Percentiles rank a stretch among this genome's conserved stretches.
Conservation (phyloP, 2,888 invertebrate genomes). For the Ochropacha duplaris region DNA sequence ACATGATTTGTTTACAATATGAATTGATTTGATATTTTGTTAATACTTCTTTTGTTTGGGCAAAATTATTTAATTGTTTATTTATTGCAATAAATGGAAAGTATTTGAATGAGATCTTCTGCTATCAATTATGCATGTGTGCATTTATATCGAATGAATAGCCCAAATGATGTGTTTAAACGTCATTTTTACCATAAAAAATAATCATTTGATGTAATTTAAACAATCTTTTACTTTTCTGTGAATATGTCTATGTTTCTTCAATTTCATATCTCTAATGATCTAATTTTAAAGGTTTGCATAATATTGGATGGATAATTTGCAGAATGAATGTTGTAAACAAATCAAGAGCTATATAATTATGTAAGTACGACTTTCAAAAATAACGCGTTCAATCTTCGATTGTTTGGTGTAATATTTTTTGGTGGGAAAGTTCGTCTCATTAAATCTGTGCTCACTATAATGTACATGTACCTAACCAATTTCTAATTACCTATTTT, state of each 20-base stretch:
- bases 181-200: too few relatives aligned
- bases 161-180: too few relatives aligned
- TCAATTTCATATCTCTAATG: not conserved
- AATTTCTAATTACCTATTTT: slow-evolving; percentile 6
- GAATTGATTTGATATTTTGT: slow-evolving; percentile 4
- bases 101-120: not conserved
- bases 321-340: slow-evolving; percentile 7
- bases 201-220: too few relatives aligned
- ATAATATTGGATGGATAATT: slow-evolving; percentile 2
- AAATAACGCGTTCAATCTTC: not conserved
- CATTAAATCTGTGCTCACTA: slow-evolving; percentile 1
- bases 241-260: not conserved
- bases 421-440: slow-evolving; percentile 2
- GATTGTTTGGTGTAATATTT: not conserved
- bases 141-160: too few relatives aligned
- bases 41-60: not conserved
- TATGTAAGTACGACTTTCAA: not conserved
- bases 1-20: slow-evolving; percentile 2
- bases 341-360: not conserved
- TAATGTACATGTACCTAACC: not conserved
- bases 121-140: not conserved
- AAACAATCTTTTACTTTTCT: not conserved
- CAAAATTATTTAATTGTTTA: not conserved
- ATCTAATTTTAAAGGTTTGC: not conserved
- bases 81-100: not conserved